These are phyloP conservation scores for Enteromius thamalakanensis DNA, from an alignment of 2,797 vertebrate species.

Conservation along the genomic window DNA sequence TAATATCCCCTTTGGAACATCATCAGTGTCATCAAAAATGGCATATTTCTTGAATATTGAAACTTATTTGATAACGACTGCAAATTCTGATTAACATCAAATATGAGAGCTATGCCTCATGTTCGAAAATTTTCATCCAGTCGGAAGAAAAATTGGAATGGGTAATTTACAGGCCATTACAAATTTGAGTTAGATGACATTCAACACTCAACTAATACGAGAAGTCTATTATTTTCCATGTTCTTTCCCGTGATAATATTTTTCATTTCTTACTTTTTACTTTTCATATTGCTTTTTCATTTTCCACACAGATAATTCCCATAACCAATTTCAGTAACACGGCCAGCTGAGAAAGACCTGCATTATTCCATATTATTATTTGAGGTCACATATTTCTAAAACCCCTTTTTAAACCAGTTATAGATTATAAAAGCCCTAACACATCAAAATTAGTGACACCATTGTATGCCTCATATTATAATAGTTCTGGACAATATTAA, in stretches of 20 bases:
- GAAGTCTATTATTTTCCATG: conserved; percentile 38
- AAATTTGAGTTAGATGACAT: conserved; percentile 31
- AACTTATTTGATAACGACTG: conserved; percentile 29
- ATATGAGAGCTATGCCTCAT: background rate
- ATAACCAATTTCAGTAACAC: conserved; percentile 27
- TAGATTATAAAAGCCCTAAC: background rate
- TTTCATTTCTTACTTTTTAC: conserved; percentile 40
- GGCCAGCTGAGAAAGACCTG: background rate
- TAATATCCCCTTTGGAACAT: conserved; percentile 17
- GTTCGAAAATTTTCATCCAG: conserved; percentile 27
- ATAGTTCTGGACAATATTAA: background rate
- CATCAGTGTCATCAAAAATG: conserved; percentile 1
- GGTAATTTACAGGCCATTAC: conserved; percentile 31
- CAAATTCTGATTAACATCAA: conserved; percentile 32
- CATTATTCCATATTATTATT: background rate
- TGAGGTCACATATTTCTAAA: background rate
- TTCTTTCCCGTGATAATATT: conserved; percentile 18
- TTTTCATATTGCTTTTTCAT: conserved; percentile 38
- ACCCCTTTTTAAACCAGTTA: background rate
- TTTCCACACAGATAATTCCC: conserved; percentile 11
- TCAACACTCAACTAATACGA: conserved; percentile 20
- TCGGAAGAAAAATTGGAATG: conserved; percentile 35
- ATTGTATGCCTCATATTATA: background rate
- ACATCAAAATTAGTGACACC: background rate
- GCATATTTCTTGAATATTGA: conserved; percentile 20